These are phyloP conservation scores for Diarsia rubi DNA, from an alignment of 2,888 invertebrate species.

Conservation along the genomic window DNA sequence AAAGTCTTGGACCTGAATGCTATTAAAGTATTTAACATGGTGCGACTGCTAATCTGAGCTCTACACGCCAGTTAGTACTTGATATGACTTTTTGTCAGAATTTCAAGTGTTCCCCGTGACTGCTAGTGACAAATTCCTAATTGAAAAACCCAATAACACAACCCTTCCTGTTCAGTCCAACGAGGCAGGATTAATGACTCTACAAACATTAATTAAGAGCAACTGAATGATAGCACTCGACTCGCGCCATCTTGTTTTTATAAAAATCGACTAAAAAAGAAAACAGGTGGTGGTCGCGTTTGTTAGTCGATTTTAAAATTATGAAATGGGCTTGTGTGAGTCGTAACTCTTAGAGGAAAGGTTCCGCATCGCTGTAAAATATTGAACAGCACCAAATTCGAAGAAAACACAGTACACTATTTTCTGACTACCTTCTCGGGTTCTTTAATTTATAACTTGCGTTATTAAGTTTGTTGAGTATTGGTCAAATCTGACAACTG, in stretches of 20 bases:
- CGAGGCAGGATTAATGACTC: slow-evolving; percentile 58
- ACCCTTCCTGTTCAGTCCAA: neutral
- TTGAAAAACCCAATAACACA: neutral
- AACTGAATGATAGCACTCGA: slow-evolving; percentile 43
- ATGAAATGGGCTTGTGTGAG: neutral
- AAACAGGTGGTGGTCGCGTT: slow-evolving; percentile 49
- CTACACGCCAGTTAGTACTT: too few relatives aligned
- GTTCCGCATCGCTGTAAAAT: neutral
- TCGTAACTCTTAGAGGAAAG: neutral
- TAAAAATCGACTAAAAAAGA: slow-evolving; percentile 49
- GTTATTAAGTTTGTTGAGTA: neutral
- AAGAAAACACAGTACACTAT: too few relatives aligned
- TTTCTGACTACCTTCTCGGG: too few relatives aligned
- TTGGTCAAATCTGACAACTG: neutral
- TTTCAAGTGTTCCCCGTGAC: neutral
- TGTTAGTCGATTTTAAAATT: slow-evolving; percentile 60
- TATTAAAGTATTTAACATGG: too few relatives aligned
- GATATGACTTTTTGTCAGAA: too few relatives aligned
- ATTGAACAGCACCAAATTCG: neutral
- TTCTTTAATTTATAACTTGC: too few relatives aligned
- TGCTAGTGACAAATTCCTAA: neutral
- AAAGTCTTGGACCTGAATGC: too few relatives aligned
- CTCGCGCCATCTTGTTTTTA: slow-evolving; percentile 22
- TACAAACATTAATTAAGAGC: slow-evolving; percentile 62
- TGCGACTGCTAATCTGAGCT: too few relatives aligned